A percentile compares a stretch with the other conserved stretches of the same genome.
phyloP scores from a whole-genome alignment of 2,113 vertebrate genomes.

The Shinisaurus crocodilurus region DNA sequence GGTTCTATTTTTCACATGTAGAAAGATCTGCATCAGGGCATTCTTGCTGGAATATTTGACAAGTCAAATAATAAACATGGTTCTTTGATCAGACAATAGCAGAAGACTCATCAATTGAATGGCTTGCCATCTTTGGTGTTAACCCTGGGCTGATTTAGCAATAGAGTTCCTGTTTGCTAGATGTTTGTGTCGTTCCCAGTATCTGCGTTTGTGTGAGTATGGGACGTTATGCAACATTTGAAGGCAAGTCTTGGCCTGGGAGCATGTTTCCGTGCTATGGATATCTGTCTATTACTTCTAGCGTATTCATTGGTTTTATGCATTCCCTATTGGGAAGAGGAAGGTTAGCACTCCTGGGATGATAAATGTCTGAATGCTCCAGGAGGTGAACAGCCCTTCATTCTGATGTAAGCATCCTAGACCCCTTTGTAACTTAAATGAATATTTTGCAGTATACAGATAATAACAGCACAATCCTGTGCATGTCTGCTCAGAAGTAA shows the following conservation, averaged over 20 bases:
- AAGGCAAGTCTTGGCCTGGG: constrained; percentile 3
- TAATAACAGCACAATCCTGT: neutral
- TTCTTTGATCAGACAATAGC: constrained; percentile 10
- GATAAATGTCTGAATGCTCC: neutral
- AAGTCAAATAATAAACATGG: constrained; percentile 24
- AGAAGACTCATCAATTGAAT: neutral
- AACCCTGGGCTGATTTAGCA: neutral
- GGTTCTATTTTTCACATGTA: constrained; percentile 31
- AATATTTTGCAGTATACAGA: neutral
- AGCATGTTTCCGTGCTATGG: neutral
- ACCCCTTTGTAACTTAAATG: neutral
- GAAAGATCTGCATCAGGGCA: constrained; percentile 15
- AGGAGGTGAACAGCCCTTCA: neutral
- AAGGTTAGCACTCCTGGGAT: neutral
- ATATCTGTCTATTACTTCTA: neutral
- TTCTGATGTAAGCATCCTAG: neutral
- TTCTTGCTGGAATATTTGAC: constrained; percentile 26
- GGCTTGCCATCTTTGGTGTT: neutral
- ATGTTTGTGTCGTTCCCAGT: neutral
- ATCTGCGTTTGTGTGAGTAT: constrained; percentile 9
- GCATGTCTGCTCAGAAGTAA: neutral
- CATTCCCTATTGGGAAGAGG: neutral
- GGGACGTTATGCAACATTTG: neutral
- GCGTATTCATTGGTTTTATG: neutral
- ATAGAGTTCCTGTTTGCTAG: neutral